Percentiles rank a stretch among this genome's conserved stretches.
phyloP scores from a whole-genome alignment of 30 jellyfish, hydroid and myxozoan species.

The Pseudorhiza aurosa region DNA sequence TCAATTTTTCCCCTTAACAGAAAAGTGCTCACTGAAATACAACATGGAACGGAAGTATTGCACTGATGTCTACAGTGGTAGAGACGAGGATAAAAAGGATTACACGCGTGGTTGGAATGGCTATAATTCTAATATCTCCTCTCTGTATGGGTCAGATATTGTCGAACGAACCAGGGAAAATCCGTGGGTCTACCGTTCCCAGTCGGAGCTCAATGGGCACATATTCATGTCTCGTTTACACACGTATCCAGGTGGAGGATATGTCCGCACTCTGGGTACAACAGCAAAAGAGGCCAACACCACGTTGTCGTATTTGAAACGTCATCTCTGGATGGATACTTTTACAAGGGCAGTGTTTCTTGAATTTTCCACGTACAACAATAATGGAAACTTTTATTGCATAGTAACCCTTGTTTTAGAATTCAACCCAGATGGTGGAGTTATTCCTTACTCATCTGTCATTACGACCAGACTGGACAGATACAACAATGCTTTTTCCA shows the following conservation, averaged over 20 bases:
- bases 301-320: conserved; percentile 38
- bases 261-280: conserved; percentile 51
- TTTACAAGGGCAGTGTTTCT: conserved; percentile 71
- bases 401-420: conserved; percentile 62
- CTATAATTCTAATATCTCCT: too few species aligned
- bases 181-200: conserved; percentile 59
- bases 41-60: too few species aligned
- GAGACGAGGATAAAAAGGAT: too few species aligned
- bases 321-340: conserved; percentile 74
- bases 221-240: conserved; percentile 5
- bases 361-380: conserved; percentile 78
- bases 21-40: too few species aligned
- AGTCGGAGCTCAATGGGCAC: conserved; percentile 26
- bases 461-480: conserved; percentile 77
- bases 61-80: too few species aligned
- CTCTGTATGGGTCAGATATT: too few species aligned
- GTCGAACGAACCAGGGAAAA: conserved; percentile 2
- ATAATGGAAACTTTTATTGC: conserved; percentile 73
- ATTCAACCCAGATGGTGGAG: conserved; percentile 67
- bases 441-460: conserved; percentile 23
- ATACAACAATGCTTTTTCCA: conserved; percentile 57
- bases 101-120: conserved; percentile 37
- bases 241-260: conserved; percentile 88
- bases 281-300: conserved; percentile 32
- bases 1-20: too few species aligned